Base-by-base conservation (phyloP, 1,140 invertebrate genomes). In the Dreissena rostriformis region DNA sequence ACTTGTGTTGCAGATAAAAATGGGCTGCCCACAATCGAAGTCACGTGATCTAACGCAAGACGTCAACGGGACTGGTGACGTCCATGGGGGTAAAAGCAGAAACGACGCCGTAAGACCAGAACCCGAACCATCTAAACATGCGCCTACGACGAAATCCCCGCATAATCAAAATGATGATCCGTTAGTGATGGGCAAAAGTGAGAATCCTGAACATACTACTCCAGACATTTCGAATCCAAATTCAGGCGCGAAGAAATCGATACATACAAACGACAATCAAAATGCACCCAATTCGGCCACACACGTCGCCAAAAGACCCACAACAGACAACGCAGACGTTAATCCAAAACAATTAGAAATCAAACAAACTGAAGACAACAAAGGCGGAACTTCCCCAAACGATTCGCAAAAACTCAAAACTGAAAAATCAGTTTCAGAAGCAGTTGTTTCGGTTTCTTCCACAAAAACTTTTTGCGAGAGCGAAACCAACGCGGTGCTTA, bases 21-120 rank as follows among this genome's bases (percentile, higher is more conserved):
- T 82, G 80, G 80, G 80, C 1, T 82, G 80, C 29, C 71, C 72
- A 8, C 80, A 82, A 39, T 82, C 80, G 11, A 82, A 82, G 49
- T 29, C 71, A n/a, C 67, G 67, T 61, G 70, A 81, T 39, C 22
- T 81, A 14, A 51, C 52, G 4, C 24, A 15, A 52, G 71, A 61
- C 8, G 22, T 68, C 22, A 67, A 81, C 49, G 70, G 52, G 49
- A 68, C 51, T 2, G 29, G 12, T 55, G 52, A 81, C 26, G 17
- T 52, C 5, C n/a, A 52, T n/a, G 55, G 11, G 22, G 15, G 26
- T 5, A 68, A 53, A n/a, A 49, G 55, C 1, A 51, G 80, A 49
- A 55, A 68, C 4, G 71, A 75, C 52, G 39, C 61, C 28, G 71
- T 75, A 39, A 61, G 22, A 24, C 71, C 63, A 10, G n/a, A 61